A percentile compares a stretch with the other conserved stretches of the same genome.
phyloP scores from a whole-genome alignment of 2,113 vertebrate species.

The Xyliphius kryptos region DNA sequence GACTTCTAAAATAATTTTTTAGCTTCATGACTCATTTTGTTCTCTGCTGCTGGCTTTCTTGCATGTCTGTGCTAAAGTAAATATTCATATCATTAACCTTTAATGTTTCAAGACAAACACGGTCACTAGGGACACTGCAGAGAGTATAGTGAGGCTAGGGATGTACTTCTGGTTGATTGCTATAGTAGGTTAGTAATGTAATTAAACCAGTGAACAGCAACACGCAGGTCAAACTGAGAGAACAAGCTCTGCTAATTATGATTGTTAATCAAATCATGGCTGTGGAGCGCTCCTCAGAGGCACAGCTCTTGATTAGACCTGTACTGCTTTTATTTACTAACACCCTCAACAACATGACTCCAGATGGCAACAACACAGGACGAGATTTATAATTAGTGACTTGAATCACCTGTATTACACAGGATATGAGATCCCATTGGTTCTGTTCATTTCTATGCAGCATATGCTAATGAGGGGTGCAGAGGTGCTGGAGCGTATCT shows the following conservation, averaged over 20 bases:
- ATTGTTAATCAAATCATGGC: constrained; percentile 26
- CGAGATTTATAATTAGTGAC: too few relatives aligned
- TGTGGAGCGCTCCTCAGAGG: constrained; percentile 5
- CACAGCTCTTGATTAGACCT: neutral
- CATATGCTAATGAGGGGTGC: too few relatives aligned
- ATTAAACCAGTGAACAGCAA: constrained; percentile 2
- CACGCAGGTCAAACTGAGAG: constrained; percentile 15
- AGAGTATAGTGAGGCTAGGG: constrained; percentile 1
- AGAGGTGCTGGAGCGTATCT: too few relatives aligned
- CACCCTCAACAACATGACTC: neutral
- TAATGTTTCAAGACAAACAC: constrained; percentile 15
- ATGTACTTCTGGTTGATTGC: constrained; percentile 5
- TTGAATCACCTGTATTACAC: too few relatives aligned
- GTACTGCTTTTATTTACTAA: constrained; percentile 13
- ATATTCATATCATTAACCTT: constrained; percentile 27
- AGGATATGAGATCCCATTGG: too few relatives aligned
- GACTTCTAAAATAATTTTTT: too few relatives aligned
- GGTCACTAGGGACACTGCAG: neutral
- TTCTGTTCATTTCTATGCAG: too few relatives aligned
- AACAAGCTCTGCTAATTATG: constrained; percentile 26
- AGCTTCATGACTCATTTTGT: too few relatives aligned
- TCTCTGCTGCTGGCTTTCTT: too few relatives aligned
- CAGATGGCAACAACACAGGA: neutral
- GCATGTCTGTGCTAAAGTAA: too few relatives aligned
- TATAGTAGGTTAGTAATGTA: constrained; percentile 7